These are phyloP conservation scores for Chymomyza fuscimana DNA, from an alignment of 2,888 invertebrate genomes.

Conservation along the genomic window DNA sequence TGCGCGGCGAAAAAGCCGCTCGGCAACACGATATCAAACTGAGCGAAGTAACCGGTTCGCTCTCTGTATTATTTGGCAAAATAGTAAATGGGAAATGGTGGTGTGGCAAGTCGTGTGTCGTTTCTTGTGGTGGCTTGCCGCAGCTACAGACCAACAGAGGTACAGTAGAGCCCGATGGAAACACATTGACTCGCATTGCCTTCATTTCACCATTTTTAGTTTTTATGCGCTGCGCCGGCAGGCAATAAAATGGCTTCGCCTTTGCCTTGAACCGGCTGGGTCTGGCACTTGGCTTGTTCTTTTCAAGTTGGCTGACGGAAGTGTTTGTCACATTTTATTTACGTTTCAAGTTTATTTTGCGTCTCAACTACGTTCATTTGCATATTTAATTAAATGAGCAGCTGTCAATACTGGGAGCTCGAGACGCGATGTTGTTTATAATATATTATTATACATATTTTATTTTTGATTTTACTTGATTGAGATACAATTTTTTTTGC, in stretches of 20 bases:
- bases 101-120: not conserved
- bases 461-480: constrained; percentile 8
- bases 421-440: not conserved
- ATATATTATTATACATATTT: no score
- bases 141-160: not conserved
- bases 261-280: constrained; percentile 12
- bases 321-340: constrained; percentile 3
- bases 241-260: constrained; percentile 54
- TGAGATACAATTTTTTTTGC: not conserved
- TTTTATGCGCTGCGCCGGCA: constrained; percentile 3
- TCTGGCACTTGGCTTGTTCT: not conserved
- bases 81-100: not conserved
- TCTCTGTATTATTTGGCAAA: not conserved
- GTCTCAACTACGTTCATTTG: constrained; percentile 56
- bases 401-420: constrained; percentile 29
- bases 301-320: constrained; percentile 23
- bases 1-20: constrained; percentile 18
- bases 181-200: constrained; percentile 1
- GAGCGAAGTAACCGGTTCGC: constrained; percentile 3
- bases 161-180: constrained; percentile 4
- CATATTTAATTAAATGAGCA: constrained; percentile 57
- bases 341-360: constrained; percentile 20
- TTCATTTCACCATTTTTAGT: constrained; percentile 10
- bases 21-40: not conserved
- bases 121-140: not conserved